Conservation (phyloP, 1,140 invertebrate genomes). For the Lamellibrachia luymesi region DNA sequence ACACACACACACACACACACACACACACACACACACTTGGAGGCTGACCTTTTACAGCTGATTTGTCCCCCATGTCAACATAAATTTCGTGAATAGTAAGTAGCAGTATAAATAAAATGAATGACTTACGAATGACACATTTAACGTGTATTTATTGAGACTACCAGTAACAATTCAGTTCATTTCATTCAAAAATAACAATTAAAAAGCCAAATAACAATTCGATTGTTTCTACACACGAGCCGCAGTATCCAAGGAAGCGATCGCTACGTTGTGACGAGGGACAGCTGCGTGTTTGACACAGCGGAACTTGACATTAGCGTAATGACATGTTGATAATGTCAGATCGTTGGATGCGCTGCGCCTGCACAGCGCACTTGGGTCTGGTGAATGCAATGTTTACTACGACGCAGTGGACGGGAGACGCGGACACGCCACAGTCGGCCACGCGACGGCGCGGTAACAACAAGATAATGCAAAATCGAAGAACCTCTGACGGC, state of each 20-base stretch:
- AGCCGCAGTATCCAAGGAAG: neutral
- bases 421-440: neutral
- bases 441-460: neutral
- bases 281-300: neutral
- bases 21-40: neutral
- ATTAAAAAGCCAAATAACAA: too few relatives aligned
- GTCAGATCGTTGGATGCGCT: neutral
- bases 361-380: neutral
- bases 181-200: too few relatives aligned
- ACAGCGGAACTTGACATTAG: neutral
- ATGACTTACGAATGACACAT: neutral
- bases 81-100: too few relatives aligned
- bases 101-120: too few relatives aligned
- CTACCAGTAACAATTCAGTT: neutral
- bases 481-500: neutral
- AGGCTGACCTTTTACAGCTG: too few relatives aligned
- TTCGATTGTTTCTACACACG: neutral
- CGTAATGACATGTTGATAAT: conserved; percentile 1
- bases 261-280: neutral
- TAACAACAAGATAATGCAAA: neutral
- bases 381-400: neutral
- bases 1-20: conserved; percentile 13
- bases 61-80: too few relatives aligned
- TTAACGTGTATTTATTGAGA: neutral
- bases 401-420: neutral